A percentile compares a stretch with the other conserved stretches of the same genome.
Conservation (phyloP, 2,888 invertebrate genomes). For the Nomada ferruginata region DNA sequence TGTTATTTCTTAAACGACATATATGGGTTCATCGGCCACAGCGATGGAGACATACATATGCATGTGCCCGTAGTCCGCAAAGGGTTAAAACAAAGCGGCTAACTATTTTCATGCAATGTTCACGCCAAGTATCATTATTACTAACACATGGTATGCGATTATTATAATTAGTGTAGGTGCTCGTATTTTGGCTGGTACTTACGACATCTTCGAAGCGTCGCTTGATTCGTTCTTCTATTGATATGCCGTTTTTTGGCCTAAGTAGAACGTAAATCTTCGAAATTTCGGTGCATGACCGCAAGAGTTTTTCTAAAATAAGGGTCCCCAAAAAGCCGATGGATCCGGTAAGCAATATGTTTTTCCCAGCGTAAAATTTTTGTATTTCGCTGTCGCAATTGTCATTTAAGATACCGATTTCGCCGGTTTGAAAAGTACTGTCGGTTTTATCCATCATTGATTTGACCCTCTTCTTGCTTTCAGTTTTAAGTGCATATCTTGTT, state of each 20-base stretch:
- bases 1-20: no score
- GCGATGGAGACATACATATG: no score
- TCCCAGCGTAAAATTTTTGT: conserved; percentile 68
- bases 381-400: conserved; percentile 48
- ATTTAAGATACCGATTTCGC: background rate
- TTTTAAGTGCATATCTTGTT: no score
- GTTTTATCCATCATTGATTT: background rate
- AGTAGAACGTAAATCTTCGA: conserved; percentile 70
- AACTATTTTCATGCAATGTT: no score
- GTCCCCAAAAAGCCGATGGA: conserved; percentile 74
- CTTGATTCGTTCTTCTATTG: conserved; percentile 57
- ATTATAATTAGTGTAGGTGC: no score
- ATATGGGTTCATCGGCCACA: no score
- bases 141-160: no score
- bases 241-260: conserved; percentile 42
- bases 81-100: no score
- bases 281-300: conserved; percentile 69
- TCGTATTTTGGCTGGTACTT: conserved; percentile 42
- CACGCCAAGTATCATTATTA: no score
- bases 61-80: no score
- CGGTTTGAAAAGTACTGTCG: no score
- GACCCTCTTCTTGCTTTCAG: background rate
- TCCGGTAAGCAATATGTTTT: conserved; percentile 73
- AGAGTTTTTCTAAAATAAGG: conserved; percentile 72
- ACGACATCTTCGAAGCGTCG: conserved; percentile 65